Evolutionary conservation across 1,140 invertebrate species (phyloP), one percentile per base, ranked within the genome.

Genomic region (Drosophila seguyi): DNA sequence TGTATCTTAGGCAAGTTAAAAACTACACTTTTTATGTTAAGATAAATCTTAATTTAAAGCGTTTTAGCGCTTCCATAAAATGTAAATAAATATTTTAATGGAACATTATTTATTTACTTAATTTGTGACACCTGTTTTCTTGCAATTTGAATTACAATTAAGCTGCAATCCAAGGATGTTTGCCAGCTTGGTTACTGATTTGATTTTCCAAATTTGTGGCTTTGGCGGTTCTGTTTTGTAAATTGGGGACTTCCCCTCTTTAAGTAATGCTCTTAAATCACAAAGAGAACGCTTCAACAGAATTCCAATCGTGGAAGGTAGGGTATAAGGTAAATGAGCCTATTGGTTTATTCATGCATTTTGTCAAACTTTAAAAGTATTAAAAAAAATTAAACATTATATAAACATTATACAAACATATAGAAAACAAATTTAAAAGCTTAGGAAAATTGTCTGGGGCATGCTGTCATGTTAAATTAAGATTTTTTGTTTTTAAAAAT

Each of bases 241-340:
- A 56, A 39, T 29, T 22, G 31, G 52, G 68, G 52, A 72, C 16
- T 34, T 57, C n/a, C 38, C 6, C 67, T 71, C 34, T 47, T 56
- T 11, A 10, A 20, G 36, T 5, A 5, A 0, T 13, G 6, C 52
- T 66, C 62, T 73, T 44, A 4, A 14, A 14, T 14, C 31, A 34
- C 13, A 52, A 34, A 53, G 13, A 45, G 3, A 53, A 10, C 1
- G 5, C 20, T 29, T 45, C 41, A n/a, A 29, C 36, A 5, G 27
- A 8, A 16, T 77, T 80, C 78, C 73, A 80, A 18, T 27, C 13
- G 10, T 73, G 79, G 79, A 82, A 79, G 27, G n/a, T 7, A 13
- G 18, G 27, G 39, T 38, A n/a, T 8, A 6, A 38, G 11, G 6
- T 4, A 13, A 20, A 25, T 38, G 4, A 20, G 48, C 16, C 2